A percentile compares a stretch with the other conserved stretches of the same genome.
phyloP scores from a whole-genome alignment of 2,797 vertebrate genomes.

The Merluccius polli region DNA sequence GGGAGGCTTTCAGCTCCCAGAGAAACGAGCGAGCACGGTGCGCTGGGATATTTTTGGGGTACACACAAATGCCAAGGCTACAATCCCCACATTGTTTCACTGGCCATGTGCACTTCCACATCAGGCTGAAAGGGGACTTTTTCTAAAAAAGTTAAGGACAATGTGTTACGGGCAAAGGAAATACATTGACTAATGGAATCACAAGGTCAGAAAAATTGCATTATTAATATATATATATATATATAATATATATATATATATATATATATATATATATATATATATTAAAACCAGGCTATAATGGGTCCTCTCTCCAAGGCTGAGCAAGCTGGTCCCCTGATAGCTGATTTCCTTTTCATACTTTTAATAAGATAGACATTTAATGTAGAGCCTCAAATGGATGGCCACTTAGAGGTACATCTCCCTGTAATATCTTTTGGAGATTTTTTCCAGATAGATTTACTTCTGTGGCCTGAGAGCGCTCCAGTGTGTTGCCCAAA shows the following conservation, averaged over 20 bases:
- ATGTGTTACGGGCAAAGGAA: slow-evolving; percentile 25
- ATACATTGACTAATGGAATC: slow-evolving; percentile 72
- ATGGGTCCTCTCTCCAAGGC: slow-evolving; percentile 68
- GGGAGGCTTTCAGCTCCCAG: slow-evolving; percentile 32
- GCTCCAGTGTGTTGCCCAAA: slow-evolving; percentile 15
- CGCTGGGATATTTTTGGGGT: neutral
- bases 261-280: slow-evolving; percentile 40
- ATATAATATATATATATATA: too few relatives aligned
- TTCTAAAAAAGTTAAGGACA: slow-evolving; percentile 43
- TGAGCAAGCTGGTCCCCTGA: slow-evolving; percentile 67
- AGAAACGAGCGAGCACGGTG: neutral
- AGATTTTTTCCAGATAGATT: slow-evolving; percentile 24
- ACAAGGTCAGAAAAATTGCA: slow-evolving; percentile 68
- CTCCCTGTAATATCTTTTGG: slow-evolving; percentile 35
- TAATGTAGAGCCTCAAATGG: slow-evolving; percentile 68
- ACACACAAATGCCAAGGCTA: neutral
- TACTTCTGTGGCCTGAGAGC: slow-evolving; percentile 21
- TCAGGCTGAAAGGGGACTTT: slow-evolving; percentile 32
- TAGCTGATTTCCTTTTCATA: slow-evolving; percentile 67
- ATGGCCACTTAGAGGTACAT: slow-evolving; percentile 54
- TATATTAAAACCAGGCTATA: slow-evolving; percentile 63
- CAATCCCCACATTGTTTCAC: slow-evolving; percentile 57
- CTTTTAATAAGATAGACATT: slow-evolving; percentile 72
- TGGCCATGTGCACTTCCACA: slow-evolving; percentile 20
- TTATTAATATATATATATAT: neutral